These are phyloP conservation scores for Numida meleagris DNA, from an alignment of 2,113 vertebrate species.

Conservation along the genomic window DNA sequence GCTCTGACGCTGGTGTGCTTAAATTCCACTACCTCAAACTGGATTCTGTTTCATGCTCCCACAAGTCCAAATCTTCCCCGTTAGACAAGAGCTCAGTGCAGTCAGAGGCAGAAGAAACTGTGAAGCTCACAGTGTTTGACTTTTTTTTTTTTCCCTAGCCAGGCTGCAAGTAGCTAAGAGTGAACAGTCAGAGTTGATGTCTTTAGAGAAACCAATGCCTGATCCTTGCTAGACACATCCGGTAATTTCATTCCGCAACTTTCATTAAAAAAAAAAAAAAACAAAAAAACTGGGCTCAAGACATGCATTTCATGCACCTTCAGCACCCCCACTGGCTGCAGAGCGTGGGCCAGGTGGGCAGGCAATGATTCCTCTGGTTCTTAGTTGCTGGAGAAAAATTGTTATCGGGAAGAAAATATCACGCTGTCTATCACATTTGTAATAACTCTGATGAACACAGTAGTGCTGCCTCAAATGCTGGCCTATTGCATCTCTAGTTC, in stretches of 20 bases:
- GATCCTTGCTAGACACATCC: neutral
- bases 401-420: slow-evolving; percentile 42
- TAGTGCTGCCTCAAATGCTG: slow-evolving; percentile 40
- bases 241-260: slow-evolving; percentile 6
- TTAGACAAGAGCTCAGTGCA: neutral
- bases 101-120: neutral
- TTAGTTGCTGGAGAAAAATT: slow-evolving; percentile 27
- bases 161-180: neutral
- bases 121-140: neutral
- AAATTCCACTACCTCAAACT: slow-evolving; percentile 3
- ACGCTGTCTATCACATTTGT: slow-evolving; percentile 1
- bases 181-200: slow-evolving; percentile 22
- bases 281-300: neutral
- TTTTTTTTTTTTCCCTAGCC: neutral
- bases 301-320: neutral
- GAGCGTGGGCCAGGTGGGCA: neutral
- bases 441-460: slow-evolving; percentile 30
- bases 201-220: slow-evolving; percentile 24
- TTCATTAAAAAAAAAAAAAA: neutral
- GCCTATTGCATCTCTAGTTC: slow-evolving; percentile 36
- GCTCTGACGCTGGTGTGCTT: neutral
- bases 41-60: neutral
- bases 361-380: neutral
- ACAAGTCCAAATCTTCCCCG: slow-evolving; percentile 4
- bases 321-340: neutral